Conservation (phyloP, 2,888 invertebrate genomes). For the Pilophorus perplexus region DNA sequence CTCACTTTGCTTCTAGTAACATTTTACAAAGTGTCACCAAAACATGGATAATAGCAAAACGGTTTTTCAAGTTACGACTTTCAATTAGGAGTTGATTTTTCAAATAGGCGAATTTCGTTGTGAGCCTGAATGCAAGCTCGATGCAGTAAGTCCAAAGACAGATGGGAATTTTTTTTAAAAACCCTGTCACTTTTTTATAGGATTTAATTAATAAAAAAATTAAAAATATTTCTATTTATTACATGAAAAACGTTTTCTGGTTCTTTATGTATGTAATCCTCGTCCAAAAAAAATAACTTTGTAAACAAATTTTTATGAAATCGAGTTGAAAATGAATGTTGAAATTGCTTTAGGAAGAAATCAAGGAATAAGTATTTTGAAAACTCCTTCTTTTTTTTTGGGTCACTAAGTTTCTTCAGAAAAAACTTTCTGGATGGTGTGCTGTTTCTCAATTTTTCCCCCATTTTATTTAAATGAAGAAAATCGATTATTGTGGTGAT, state of each 20-base stretch:
- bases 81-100: constrained; percentile 1
- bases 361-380: not conserved
- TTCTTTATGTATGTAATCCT: constrained; percentile 26
- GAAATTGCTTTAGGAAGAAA: not conserved
- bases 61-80: constrained; percentile 12
- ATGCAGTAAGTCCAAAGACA: constrained; percentile 31
- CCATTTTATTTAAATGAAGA: not conserved
- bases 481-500: constrained; percentile 12
- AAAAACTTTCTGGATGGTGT: not conserved
- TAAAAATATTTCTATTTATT: constrained; percentile 40
- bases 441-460: not conserved
- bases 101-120: constrained; percentile 31
- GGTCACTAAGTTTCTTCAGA: not conserved
- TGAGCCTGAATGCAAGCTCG: constrained; percentile 11
- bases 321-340: not conserved
- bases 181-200: constrained; percentile 39
- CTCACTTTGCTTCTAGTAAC: constrained; percentile 39
- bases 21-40: constrained; percentile 29
- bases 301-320: not conserved
- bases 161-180: constrained; percentile 37
- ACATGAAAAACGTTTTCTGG: constrained; percentile 26
- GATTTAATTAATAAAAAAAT: constrained; percentile 41
- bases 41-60: not conserved
- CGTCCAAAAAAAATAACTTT: constrained; percentile 10
- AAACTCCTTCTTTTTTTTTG: not conserved